phyloP scores from a whole-genome alignment of 2,113 vertebrate species.

The Centropristis striata region DNA sequence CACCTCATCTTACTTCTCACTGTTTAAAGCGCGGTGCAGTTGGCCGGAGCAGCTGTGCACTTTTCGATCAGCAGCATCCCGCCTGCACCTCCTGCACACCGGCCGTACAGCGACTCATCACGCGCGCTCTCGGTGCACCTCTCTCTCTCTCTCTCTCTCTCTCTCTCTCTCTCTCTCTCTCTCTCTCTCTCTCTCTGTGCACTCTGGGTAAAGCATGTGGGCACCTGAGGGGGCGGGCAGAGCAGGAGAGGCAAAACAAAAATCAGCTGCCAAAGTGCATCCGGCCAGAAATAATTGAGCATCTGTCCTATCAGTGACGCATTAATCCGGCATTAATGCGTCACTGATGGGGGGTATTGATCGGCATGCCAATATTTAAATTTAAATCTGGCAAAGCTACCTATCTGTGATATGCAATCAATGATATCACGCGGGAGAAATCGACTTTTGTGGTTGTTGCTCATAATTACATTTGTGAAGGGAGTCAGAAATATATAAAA shows the following conservation, averaged over 20 bases:
- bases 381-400: not conserved
- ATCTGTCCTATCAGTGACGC: slow-evolving; percentile 63
- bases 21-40: slow-evolving; percentile 9
- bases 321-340: slow-evolving; percentile 51
- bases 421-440: no score
- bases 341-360: slow-evolving; percentile 54
- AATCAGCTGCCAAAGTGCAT: slow-evolving; percentile 44
- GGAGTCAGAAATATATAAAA: not conserved
- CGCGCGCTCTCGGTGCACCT: slow-evolving; percentile 3
- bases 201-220: slow-evolving; percentile 29
- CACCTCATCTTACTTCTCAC: slow-evolving; percentile 7
- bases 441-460: not conserved
- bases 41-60: slow-evolving; percentile 42
- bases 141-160: slow-evolving; percentile 13
- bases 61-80: slow-evolving; percentile 21
- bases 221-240: slow-evolving; percentile 32
- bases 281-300: slow-evolving; percentile 44
- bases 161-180: slow-evolving; percentile 10
- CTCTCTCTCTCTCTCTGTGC: slow-evolving; percentile 24
- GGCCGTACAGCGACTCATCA: slow-evolving; percentile 35
- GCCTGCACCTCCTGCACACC: slow-evolving; percentile 46
- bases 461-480: not conserved
- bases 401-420: slow-evolving; percentile 1
- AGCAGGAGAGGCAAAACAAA: slow-evolving; percentile 20
- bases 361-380: slow-evolving; percentile 47